phyloP scores from a whole-genome alignment of 2,797 vertebrate genomes.

The Falco columbarius region DNA sequence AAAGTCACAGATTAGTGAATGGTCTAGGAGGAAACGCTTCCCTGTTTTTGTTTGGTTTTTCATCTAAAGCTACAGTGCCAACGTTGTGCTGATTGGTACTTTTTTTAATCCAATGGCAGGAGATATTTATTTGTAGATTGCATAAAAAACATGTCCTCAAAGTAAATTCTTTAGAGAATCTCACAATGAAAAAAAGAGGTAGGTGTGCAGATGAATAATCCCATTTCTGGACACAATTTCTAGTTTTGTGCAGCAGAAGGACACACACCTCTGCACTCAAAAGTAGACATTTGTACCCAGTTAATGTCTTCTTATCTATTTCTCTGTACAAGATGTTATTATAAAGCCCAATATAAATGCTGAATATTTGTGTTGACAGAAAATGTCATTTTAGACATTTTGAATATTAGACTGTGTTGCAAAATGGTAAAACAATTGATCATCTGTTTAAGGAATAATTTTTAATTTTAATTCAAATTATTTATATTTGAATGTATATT shows the following conservation, averaged over 20 bases:
- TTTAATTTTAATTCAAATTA: neutral
- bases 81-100: neutral
- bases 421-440: neutral
- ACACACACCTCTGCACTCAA: neutral
- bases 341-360: neutral
- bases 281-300: neutral
- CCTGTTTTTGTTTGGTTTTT: neutral
- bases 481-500: neutral
- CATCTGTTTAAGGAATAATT: neutral
- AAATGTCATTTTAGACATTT: neutral
- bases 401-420: neutral
- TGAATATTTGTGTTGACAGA: neutral
- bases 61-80: neutral
- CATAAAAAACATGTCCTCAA: neutral
- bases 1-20: neutral
- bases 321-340: neutral
- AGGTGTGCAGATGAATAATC: neutral
- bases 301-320: neutral
- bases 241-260: neutral
- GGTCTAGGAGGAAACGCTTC: neutral
- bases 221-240: neutral
- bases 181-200: neutral
- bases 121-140: neutral
- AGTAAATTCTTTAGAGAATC: neutral
- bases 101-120: neutral